Conservation (phyloP, 2,888 invertebrate species). For the Blastobasis lacticolella region DNA sequence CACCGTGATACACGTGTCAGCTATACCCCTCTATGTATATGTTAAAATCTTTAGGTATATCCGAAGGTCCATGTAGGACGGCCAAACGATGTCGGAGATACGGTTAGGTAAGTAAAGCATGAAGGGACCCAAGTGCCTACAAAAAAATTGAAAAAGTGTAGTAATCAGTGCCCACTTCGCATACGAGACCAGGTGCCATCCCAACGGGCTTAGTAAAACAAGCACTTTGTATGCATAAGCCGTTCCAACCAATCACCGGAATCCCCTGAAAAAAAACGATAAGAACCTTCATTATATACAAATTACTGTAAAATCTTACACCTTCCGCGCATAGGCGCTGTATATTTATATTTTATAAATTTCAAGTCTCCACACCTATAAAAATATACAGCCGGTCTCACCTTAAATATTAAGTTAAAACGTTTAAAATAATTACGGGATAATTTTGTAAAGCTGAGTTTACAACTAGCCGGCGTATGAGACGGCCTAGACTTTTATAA, state of each 20-base stretch:
- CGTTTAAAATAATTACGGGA: conserved; percentile 70
- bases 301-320: conserved; percentile 41
- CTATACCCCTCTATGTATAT: no score
- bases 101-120: no score
- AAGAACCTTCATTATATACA: conserved; percentile 28
- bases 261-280: conserved; percentile 15
- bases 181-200: not conserved
- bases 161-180: no score
- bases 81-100: no score
- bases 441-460: conserved; percentile 48
- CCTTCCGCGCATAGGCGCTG: conserved; percentile 35
- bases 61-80: no score
- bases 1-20: no score
- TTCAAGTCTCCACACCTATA: conserved; percentile 38
- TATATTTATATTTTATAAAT: conserved; percentile 55
- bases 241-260: conserved; percentile 2
- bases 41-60: no score
- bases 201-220: conserved; percentile 5
- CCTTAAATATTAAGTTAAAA: conserved; percentile 65
- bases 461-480: conserved; percentile 7
- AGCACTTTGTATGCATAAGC: conserved; percentile 14
- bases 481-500: no score
- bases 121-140: no score
- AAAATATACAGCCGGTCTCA: conserved; percentile 54
- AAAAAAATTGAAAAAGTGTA: no score